Evolutionary conservation across 2,113 vertebrate species (phyloP).

Genomic region (Pseudorectes ferrugineus): DNA sequence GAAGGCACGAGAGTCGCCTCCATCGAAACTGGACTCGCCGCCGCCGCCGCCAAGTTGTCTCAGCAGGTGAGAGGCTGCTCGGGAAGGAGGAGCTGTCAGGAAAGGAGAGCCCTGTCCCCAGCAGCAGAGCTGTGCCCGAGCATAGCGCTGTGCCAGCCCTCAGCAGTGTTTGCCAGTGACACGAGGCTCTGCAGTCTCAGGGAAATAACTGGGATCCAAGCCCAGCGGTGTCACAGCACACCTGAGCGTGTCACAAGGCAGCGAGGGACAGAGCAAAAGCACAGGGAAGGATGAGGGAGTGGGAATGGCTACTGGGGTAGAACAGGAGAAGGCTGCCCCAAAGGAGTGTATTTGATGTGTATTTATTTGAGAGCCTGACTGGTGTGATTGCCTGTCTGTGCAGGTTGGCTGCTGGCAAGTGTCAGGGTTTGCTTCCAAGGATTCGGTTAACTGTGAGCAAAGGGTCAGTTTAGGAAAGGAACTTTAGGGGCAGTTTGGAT

Average conservation of each 20-base stretch:
- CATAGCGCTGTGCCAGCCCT: background rate
- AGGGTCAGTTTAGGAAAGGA: background rate
- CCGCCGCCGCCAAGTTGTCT: slow-evolving; percentile 92
- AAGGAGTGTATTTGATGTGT: background rate
- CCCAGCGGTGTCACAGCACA: rapidly evolving
- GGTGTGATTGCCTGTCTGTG: background rate
- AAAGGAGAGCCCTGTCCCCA: background rate
- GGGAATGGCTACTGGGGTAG: background rate
- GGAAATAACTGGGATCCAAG: background rate
- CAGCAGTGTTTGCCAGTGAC: background rate
- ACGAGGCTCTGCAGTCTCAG: background rate
- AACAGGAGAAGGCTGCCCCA: background rate
- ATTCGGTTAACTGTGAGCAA: background rate
- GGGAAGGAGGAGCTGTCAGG: background rate
- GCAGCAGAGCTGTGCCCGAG: background rate
- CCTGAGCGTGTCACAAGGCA: rapidly evolving
- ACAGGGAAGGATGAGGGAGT: background rate
- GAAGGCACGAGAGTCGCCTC: slow-evolving; percentile 97
- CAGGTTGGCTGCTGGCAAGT: background rate
- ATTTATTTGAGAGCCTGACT: background rate
- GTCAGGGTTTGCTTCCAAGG: background rate
- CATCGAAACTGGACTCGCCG: slow-evolving; percentile 93
- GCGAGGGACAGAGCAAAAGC: background rate
- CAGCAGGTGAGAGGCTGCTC: slow-evolving; percentile 84
- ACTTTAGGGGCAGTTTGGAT: background rate